Conservation (phyloP, 2,888 invertebrate species). For the Apoda limacodes region DNA sequence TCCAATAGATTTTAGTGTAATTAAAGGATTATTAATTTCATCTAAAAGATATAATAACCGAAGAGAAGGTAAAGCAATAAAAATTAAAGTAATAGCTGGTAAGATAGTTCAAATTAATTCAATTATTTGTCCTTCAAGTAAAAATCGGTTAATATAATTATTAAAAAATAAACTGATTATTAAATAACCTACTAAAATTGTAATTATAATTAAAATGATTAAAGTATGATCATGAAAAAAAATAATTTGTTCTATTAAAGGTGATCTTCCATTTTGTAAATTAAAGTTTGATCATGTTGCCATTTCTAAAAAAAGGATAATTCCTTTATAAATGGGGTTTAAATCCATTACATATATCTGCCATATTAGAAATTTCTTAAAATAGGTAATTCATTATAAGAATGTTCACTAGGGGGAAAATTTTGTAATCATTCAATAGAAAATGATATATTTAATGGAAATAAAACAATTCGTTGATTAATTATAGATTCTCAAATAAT, state of each 20-base stretch:
- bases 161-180: slow-evolving; percentile 68
- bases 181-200: slow-evolving; percentile 68
- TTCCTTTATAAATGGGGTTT: slow-evolving; percentile 76
- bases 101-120: slow-evolving; percentile 75
- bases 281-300: slow-evolving; percentile 69
- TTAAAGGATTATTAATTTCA: slow-evolving; percentile 69
- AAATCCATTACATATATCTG: slow-evolving; percentile 72
- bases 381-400: slow-evolving; percentile 69
- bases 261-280: slow-evolving; percentile 72
- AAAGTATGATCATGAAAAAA: slow-evolving; percentile 74
- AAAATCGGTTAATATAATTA: slow-evolving; percentile 65
- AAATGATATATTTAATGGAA: slow-evolving; percentile 55
- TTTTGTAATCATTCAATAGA: slow-evolving; percentile 75
- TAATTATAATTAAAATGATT: slow-evolving; percentile 73
- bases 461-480: slow-evolving; percentile 60
- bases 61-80: slow-evolving; percentile 72
- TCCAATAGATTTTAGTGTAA: slow-evolving; percentile 73
- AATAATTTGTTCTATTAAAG: slow-evolving; percentile 75
- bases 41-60: slow-evolving; percentile 72
- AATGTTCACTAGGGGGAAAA: slow-evolving; percentile 68
- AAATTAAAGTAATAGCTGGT: slow-evolving; percentile 71
- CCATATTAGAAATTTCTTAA: slow-evolving; percentile 73
- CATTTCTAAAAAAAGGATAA: slow-evolving; percentile 73
- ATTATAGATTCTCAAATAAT: slow-evolving; percentile 73
- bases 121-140: slow-evolving; percentile 71